phyloP scores from a whole-genome alignment of 2,888 invertebrate genomes.

The Euspilapteryx auroguttella region DNA sequence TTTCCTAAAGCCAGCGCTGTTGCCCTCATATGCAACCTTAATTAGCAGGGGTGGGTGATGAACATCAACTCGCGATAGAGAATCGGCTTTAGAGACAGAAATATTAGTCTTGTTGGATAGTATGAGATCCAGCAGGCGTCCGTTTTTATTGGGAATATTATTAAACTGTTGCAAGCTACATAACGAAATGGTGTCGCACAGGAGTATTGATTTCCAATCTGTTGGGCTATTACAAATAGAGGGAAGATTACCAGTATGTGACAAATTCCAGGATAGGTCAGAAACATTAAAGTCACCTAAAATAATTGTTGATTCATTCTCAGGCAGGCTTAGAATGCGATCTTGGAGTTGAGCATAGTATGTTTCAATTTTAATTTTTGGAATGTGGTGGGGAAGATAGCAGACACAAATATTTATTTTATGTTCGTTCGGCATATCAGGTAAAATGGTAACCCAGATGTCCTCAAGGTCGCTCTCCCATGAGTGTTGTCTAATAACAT shows the following conservation, averaged over 20 bases:
- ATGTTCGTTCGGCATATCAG: not conserved
- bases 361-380: not conserved
- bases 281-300: constrained; percentile 3
- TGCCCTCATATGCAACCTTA: too few species aligned
- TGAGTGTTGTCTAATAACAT: constrained; percentile 1
- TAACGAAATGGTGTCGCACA: too few species aligned
- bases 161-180: too few species aligned
- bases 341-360: constrained; percentile 1
- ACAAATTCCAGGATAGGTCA: not conserved
- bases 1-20: too few species aligned
- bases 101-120: too few species aligned
- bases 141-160: too few species aligned
- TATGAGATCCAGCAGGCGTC: too few species aligned
- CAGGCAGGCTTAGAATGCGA: not conserved
- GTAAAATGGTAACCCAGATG: constrained; percentile 1
- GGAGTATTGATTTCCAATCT: too few species aligned
- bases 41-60: too few species aligned
- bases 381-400: constrained; percentile 1
- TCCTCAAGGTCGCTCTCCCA: constrained; percentile 3
- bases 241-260: not conserved
- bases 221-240: too few species aligned
- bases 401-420: constrained; percentile 2
- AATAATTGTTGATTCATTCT: not conserved
- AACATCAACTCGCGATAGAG: too few species aligned
- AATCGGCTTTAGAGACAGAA: too few species aligned